Percentiles rank a stretch among this genome's conserved stretches.
Evolutionary conservation across 2,797 vertebrate genomes (phyloP).

Genomic region (Danio kyathit): DNA sequence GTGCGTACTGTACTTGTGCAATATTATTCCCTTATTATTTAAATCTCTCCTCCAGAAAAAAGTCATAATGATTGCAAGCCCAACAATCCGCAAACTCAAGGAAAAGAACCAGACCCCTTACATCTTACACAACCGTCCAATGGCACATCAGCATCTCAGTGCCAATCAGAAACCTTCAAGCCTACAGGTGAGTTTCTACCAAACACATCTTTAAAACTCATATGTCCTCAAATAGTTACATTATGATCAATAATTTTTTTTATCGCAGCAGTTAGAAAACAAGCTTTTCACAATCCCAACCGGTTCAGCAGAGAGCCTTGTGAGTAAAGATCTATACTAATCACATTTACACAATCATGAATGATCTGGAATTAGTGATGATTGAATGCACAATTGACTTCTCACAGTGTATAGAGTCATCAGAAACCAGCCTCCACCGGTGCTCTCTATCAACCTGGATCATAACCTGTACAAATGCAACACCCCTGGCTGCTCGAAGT

Average conservation of each 20-base stretch:
- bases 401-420: slow-evolving; percentile 81
- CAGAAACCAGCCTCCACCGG: slow-evolving; percentile 89
- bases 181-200: slow-evolving; percentile 60
- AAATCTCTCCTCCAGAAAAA: slow-evolving; percentile 27
- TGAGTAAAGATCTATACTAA: slow-evolving; percentile 68
- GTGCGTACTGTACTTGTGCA: not conserved
- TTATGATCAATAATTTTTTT: not conserved
- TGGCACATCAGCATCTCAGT: slow-evolving; percentile 60
- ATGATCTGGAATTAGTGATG: not conserved
- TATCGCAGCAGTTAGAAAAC: slow-evolving; percentile 78
- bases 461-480: slow-evolving; percentile 95
- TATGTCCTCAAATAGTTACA: slow-evolving; percentile 43
- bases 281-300: slow-evolving; percentile 83
- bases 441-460: slow-evolving; percentile 89
- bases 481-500: slow-evolving; percentile 91
- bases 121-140: slow-evolving; percentile 61
- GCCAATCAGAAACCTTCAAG: slow-evolving; percentile 68
- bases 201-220: slow-evolving; percentile 73
- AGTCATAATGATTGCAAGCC: slow-evolving; percentile 67
- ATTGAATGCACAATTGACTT: not conserved
- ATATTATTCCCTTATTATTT: not conserved
- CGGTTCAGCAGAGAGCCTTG: slow-evolving; percentile 86
- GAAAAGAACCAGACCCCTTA: slow-evolving; percentile 64
- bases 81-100: slow-evolving; percentile 59
- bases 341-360: not conserved